Base-by-base conservation (phyloP, 1,140 invertebrate genomes). In the Dreissena rostriformis region DNA sequence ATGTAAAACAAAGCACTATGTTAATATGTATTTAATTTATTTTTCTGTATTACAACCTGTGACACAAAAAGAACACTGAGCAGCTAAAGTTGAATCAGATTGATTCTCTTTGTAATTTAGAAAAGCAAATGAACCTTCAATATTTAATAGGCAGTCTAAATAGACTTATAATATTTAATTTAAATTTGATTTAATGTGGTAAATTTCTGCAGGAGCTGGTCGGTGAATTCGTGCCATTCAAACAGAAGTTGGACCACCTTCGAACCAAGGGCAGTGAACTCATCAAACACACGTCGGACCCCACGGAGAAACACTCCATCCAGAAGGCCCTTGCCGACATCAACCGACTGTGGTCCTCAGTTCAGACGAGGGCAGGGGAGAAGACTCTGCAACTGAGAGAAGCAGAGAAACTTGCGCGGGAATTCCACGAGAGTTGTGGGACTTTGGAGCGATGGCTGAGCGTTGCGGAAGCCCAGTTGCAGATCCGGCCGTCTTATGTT, bases 331-430 rank as follows among this genome's bases (percentile, higher is more conserved):
- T 92, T 0, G 85, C 88, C 8, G 87, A 86, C 39, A 84, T 88
- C 17, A 96, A 95, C 72, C 94, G 95, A 39, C 95, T 96, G 87
- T 98, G 97, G 97, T 95, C 95, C 76, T 94, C 96, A 17, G 92
- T 97, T 1, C 95, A 97, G 28, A 95, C 95, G 10, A 94, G 95
- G 89, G 93, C 97, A 89, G 96, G 96, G 84, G 94, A 94, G 93
- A 95, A 75, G 94, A 96, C 77, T 94, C 95, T 53, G 92, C 95
- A 97, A 90, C 96, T 98, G 39, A 96, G 96, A 39, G 97, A 98
- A 90, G 96, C 96, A 49, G 94, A 98, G 85, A 97, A 98, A 89
- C 96, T 97, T 15, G 97, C 97, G 95, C 96, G 97, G 70, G 95
- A 96, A 67, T 98, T 98, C 95, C 94, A 98, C 75, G 95, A 96